Evolutionary conservation across 2,113 vertebrate species (phyloP).

Genomic region (Antechinus stuartii): DNA sequence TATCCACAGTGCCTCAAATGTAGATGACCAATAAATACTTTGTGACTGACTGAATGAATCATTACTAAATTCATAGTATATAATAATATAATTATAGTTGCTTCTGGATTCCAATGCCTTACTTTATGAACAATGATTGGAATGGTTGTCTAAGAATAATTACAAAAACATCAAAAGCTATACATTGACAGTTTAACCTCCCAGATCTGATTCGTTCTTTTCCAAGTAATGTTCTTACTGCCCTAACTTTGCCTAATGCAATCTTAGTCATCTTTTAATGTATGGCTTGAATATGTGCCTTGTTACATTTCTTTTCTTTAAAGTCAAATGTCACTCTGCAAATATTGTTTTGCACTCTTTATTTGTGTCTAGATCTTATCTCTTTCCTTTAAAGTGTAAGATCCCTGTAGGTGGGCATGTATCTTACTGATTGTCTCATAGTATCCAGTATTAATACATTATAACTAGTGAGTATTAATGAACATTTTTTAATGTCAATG

Average conservation of each 20-base stretch:
- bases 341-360: background rate
- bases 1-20: background rate
- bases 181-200: background rate
- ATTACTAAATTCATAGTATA: background rate
- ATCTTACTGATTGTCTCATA: background rate
- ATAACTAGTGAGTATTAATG: background rate
- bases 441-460: too few relatives aligned
- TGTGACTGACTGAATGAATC: background rate
- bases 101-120: background rate
- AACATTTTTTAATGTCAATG: background rate
- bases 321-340: background rate
- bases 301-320: background rate
- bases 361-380: background rate
- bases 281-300: background rate
- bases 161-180: background rate
- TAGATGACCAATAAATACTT: background rate
- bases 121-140: background rate
- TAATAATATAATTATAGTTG: background rate
- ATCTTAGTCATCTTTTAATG: background rate
- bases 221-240: background rate
- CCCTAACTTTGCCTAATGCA: background rate
- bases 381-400: background rate
- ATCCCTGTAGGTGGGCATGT: background rate
- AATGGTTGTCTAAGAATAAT: background rate
- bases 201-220: background rate